Conservation (phyloP, 30 jellyfish, hydroid and myxozoan species). For the Nemopilema nomurai region DNA sequence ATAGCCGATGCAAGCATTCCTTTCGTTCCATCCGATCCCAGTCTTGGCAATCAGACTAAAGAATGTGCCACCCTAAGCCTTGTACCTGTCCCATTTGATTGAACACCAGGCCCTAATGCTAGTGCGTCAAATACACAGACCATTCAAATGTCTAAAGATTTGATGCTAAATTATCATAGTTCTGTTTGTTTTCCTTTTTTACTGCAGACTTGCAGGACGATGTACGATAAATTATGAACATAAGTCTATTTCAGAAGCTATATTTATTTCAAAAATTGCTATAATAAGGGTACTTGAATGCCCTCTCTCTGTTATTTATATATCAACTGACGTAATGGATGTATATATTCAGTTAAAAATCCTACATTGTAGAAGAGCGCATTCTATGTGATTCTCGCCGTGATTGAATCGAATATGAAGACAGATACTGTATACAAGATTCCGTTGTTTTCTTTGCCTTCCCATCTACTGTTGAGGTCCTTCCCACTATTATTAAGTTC, state of each 20-base stretch:
- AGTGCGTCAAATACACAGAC: not conserved
- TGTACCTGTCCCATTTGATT: no score
- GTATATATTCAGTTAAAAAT: constrained; percentile 20
- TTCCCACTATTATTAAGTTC: no score
- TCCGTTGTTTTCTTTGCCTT: not conserved
- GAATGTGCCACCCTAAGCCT: no score
- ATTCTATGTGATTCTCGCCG: constrained; percentile 35
- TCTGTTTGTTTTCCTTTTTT: not conserved
- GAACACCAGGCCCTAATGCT: not conserved
- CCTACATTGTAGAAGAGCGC: constrained; percentile 38
- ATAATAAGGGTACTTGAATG: constrained; percentile 15
- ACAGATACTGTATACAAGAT: not conserved
- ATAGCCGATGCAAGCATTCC: not conserved
- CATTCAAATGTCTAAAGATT: not conserved
- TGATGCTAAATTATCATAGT: not conserved
- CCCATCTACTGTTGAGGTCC: not conserved
- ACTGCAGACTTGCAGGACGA: constrained; percentile 3
- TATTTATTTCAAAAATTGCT: constrained; percentile 46
- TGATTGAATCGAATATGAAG: constrained; percentile 27
- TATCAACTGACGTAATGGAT: constrained; percentile 13
- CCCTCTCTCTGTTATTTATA: constrained; percentile 40
- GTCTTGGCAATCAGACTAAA: no score
- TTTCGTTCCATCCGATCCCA: not conserved
- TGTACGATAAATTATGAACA: constrained; percentile 48
- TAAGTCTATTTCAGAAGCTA: constrained; percentile 26